Percentiles rank a stretch among this genome's conserved stretches.
phyloP scores from a whole-genome alignment of 2,888 invertebrate genomes.

The Heliconius ethilla region DNA sequence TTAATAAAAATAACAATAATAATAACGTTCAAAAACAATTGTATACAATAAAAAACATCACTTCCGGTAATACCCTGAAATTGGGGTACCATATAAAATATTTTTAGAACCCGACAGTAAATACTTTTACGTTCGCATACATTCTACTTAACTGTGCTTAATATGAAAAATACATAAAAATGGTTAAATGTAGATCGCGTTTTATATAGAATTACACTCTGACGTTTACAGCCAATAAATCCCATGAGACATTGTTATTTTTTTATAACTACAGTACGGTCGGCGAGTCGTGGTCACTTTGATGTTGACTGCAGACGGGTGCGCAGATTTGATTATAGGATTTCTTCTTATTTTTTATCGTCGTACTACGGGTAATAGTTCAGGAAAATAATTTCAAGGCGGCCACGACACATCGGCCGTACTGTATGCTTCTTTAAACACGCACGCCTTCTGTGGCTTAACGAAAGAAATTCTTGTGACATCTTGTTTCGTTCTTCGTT shows the following conservation, averaged over 20 bases:
- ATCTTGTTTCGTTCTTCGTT: not conserved
- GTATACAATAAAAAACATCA: not conserved
- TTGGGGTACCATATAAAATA: not conserved
- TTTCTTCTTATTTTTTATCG: too few species aligned
- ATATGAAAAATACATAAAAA: constrained; percentile 15
- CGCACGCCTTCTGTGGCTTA: not conserved
- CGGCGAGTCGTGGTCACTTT: too few species aligned
- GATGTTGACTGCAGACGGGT: too few species aligned
- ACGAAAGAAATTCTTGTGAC: not conserved
- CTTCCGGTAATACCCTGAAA: not conserved
- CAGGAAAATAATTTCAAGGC: too few species aligned
- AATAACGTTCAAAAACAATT: not conserved
- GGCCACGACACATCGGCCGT: too few species aligned
- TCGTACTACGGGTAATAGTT: too few species aligned
- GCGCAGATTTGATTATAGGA: too few species aligned
- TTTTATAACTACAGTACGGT: not conserved
- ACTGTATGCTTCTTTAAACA: not conserved
- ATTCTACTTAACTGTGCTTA: constrained; percentile 12
- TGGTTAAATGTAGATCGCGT: not conserved
- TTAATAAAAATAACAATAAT: too few species aligned
- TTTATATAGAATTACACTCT: constrained; percentile 11
- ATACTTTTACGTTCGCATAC: constrained; percentile 23
- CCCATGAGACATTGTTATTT: not conserved
- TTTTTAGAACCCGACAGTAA: constrained; percentile 1
- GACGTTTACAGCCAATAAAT: constrained; percentile 4